Base-by-base conservation (phyloP, 1,140 invertebrate species). In the Latrodectus geometricus region DNA sequence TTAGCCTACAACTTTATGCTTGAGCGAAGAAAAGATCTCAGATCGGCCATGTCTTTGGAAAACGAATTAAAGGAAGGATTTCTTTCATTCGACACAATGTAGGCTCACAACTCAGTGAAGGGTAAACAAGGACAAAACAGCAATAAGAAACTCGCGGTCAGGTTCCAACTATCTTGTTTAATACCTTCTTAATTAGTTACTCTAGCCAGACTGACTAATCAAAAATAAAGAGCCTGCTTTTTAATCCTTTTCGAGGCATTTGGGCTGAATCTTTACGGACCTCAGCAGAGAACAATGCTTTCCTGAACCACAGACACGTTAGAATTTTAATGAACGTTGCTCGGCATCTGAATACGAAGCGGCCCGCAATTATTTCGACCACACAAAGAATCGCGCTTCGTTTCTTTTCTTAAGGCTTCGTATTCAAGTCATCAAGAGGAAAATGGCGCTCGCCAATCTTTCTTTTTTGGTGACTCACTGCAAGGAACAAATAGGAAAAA, bases 141-240 rank as follows among this genome's bases (percentile, higher is more conserved):
- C 56, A 35, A 65, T 50, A 83, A 83, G 69, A 83, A 65, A 21
- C 15, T 35, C 23, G 11, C 73, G 69, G 54, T 73, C 49, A 14
- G 54, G 48, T n/a, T 54, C 50, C 74, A 86, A 49, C 76, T 35
- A 20, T 75, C 85, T 80, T 87, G 76, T 80, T 79, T 87, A 87
- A 74, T 79, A 80, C 70, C 85, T 87, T 69, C 85, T 87, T 87
- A 86, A 86, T 86, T 87, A 87, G 85, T 74, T 87, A 80, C 85
- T 87, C 77, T 23, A 66, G 49, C 9, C 83, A 80, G 85, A 66
- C 76, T 35, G 76, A 80, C 85, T 80, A 87, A 87, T 87, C 85
- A 87, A 80, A 79, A 87, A 79, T 74, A 87, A 80, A 80, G 85
- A 80, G 77, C 49, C 76, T 74, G 83, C 74, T 87, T 87, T 87